phyloP scores from a whole-genome alignment of 2,797 vertebrate genomes.

The Chromis chromis region DNA sequence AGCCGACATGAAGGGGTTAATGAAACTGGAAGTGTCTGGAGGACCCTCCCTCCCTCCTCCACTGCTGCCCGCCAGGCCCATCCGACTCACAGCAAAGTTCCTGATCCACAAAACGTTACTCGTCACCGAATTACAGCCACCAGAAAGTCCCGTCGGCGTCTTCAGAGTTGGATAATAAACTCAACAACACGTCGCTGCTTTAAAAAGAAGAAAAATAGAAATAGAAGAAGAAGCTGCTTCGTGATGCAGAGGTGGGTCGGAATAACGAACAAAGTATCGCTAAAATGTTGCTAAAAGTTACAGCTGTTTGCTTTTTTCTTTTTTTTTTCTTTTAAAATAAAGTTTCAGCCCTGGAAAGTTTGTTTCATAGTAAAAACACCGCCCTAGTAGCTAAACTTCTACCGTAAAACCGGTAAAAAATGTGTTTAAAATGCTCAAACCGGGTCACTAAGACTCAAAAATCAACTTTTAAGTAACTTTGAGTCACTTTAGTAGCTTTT shows the following conservation, averaged over 20 bases:
- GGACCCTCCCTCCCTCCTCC: conserved; percentile 45
- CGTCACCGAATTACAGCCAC: background rate
- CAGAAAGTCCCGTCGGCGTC: rapidly evolving
- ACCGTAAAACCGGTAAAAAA: no score
- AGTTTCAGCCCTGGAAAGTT: no score
- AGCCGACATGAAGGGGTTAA: conserved; percentile 65
- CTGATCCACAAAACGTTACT: background rate
- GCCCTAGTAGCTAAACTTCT: no score
- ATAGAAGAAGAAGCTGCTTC: no score
- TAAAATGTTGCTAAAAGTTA: background rate
- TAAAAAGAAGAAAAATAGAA: background rate
- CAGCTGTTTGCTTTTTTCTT: no score
- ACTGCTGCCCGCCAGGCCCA: conserved; percentile 28
- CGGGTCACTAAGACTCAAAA: no score
- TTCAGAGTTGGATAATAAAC: background rate
- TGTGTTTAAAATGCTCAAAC: no score
- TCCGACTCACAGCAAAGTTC: conserved; percentile 48
- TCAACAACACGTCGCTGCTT: background rate
- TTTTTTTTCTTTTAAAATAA: background rate
- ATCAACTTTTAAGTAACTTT: no score
- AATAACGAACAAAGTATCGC: background rate
- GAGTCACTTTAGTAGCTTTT: no score
- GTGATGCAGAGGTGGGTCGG: conserved; percentile 62
- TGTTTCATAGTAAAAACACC: no score
- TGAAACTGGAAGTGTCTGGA: conserved; percentile 44